Conservation (phyloP, 1,140 invertebrate species). For the Homarus americanus region DNA sequence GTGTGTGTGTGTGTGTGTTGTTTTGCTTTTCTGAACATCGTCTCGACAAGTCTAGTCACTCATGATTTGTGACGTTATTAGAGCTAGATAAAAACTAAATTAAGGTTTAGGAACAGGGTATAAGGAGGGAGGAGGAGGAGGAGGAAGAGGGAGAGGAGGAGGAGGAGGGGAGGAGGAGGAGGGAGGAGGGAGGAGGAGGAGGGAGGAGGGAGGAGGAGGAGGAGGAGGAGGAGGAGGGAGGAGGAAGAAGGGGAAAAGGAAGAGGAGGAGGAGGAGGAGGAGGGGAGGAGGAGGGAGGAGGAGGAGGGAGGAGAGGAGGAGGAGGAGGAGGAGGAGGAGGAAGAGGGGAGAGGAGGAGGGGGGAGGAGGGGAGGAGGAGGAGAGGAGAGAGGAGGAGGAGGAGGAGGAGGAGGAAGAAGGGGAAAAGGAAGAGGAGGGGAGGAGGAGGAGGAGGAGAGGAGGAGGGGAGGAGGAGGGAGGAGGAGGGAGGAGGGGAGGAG, state of each 20-base stretch:
- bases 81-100: no score
- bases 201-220: neutral
- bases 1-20: no score
- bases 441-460: no score
- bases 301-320: neutral
- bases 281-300: no score
- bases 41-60: no score
- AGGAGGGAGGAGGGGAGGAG: no score
- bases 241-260: no score
- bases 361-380: neutral
- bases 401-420: neutral
- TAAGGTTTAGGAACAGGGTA: no score
- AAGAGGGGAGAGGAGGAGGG: neutral
- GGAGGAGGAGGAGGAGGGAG: neutral
- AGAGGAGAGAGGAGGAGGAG: neutral
- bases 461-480: no score
- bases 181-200: neutral
- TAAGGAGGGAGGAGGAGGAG: neutral
- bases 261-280: neutral
- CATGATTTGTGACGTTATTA: no score
- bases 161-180: neutral
- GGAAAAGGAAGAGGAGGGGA: no score
- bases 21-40: no score
- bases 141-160: neutral
- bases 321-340: neutral